Evolutionary conservation across 2,888 invertebrate species (phyloP).

Genomic region (Lepeophtheirus nordmannii): DNA sequence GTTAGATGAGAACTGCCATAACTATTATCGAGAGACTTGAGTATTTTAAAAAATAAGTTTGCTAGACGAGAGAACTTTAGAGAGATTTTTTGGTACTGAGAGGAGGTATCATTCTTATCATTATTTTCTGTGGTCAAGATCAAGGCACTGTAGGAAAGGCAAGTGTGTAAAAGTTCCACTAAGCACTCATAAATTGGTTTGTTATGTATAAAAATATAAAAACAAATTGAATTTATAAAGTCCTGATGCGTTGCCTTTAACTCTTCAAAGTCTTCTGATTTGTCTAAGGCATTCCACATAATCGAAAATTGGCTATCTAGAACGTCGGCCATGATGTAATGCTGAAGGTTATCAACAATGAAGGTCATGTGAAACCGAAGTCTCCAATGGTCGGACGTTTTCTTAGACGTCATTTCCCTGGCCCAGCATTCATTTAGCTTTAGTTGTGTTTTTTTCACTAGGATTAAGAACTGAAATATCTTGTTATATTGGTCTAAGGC

Average conservation of each 20-base stretch:
- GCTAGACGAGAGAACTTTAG: conserved; percentile 4
- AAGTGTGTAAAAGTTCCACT: neutral
- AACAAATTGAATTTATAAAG: conserved; percentile 4
- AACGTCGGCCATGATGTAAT: conserved; percentile 21
- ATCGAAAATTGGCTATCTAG: conserved; percentile 18
- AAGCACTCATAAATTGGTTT: conserved; percentile 17
- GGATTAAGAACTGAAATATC: conserved; percentile 10
- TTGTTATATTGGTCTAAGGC: conserved; percentile 6
- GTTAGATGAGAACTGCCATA: conserved; percentile 14
- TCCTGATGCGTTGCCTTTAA: conserved; percentile 9
- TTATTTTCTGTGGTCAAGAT: neutral
- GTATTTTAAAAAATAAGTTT: neutral
- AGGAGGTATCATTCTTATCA: neutral
- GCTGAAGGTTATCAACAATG: conserved; percentile 19
- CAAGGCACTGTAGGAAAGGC: neutral
- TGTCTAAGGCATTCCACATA: neutral
- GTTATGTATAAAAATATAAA: conserved; percentile 15
- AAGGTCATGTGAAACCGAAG: conserved; percentile 21
- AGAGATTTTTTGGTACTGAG: neutral
- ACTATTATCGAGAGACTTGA: conserved; percentile 1
- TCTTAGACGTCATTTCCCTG: neutral
- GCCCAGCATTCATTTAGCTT: conserved; percentile 11
- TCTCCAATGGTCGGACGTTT: neutral
- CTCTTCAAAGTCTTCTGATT: conserved; percentile 16
- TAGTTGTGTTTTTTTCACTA: conserved; percentile 15